Evolutionary conservation across 2,797 vertebrate species (phyloP), one percentile per base, ranked within the genome.

Genomic region (Holocentrus rufus): DNA sequence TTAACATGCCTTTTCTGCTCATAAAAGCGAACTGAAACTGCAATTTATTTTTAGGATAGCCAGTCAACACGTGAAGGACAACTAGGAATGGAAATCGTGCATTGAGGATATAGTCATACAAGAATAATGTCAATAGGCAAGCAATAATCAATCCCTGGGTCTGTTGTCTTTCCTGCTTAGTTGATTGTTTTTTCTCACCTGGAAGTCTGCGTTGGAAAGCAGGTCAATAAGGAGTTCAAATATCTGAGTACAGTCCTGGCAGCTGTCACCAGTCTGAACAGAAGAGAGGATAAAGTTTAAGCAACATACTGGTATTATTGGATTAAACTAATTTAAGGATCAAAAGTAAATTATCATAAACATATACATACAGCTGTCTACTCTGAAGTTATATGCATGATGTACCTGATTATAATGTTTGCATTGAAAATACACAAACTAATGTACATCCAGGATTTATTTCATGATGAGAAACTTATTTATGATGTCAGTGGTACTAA

Each of bases 201-300:
- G 91, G 31, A 93, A 49, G 31, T 92, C 90, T 31, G 81, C 4
- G n/a, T 89, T 91, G 68, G 90, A 91, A 7, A 93, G 49, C 72
- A 95, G 53, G 80, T 93, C 90, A 36, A 20, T 76, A 15, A 94
- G 67, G 3, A 93, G 85, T 72, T 89, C 75, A 76, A 94, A 78
- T 82, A 94, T 93, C 62, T 92, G 65, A 46, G 86, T 91, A 74
- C 94, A 95, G 85, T 94, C 93, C 72, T 93, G 69, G 81, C 94
- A 95, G 63, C 80, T 44, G 47, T 92, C 89, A 5, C 88, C 89
- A 4, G 7, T 84, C 92, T 94, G 82, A 18, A 59, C 14, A 67
- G 39, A 42, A 14, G 13, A 42, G 39, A 42, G 13, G 14, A 42
- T 42, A 42, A 2, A 11, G 10, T 11, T 42, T 3, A 42, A 42